These are phyloP conservation scores for Brachyalestes nurse DNA, from an alignment of 2,797 vertebrate species.

Conservation along the genomic window DNA sequence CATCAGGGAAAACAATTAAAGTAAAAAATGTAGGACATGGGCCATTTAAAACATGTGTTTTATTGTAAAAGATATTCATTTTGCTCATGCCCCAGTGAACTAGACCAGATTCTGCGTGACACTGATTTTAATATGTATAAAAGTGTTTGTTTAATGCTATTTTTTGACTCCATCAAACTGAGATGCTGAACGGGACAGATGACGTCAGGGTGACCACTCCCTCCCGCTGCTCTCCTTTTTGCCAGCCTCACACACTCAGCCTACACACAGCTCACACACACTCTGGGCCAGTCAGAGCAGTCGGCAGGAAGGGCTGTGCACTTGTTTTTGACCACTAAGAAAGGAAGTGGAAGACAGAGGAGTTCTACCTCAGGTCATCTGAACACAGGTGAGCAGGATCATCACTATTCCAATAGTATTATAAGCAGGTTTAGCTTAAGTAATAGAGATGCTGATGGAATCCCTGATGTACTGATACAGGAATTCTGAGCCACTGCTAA, in stretches of 20 bases:
- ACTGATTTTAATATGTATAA: no score
- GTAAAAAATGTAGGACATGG: no score
- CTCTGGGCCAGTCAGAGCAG: background rate
- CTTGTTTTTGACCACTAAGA: background rate
- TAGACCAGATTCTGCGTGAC: no score
- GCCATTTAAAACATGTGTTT: no score
- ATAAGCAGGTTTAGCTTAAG: background rate
- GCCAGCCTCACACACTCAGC: no score
- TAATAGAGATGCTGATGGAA: no score
- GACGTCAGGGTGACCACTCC: conserved; percentile 3
- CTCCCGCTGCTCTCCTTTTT: background rate
- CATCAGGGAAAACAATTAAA: no score
- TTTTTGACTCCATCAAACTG: background rate
- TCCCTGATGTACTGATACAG: no score
- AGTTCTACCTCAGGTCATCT: background rate
- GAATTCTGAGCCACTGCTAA: no score
- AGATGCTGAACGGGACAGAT: background rate
- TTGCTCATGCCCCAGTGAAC: no score
- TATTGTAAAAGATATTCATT: no score
- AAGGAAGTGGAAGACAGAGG: background rate
- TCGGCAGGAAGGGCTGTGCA: background rate
- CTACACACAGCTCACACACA: background rate
- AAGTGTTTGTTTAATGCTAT: background rate
- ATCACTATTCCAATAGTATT: background rate
- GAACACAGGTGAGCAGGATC: background rate